Evolutionary conservation across 1,140 invertebrate genomes (phyloP).

Genomic region (Brachystomella parvula): DNA sequence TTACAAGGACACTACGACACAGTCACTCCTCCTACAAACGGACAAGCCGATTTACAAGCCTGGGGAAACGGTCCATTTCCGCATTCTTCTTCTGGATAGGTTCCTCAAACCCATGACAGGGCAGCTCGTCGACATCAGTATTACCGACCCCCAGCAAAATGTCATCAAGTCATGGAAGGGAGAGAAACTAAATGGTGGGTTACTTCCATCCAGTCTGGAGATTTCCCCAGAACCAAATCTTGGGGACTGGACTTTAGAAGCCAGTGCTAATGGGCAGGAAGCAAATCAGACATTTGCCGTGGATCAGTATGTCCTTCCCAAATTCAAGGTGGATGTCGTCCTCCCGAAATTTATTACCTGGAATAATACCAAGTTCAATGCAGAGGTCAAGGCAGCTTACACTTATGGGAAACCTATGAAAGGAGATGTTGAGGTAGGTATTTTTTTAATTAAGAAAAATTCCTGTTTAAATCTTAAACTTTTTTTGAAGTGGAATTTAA

Average conservation of each 20-base stretch:
- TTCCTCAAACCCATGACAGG: conserved; percentile 57
- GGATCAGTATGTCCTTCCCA: conserved; percentile 82
- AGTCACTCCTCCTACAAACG: conserved; percentile 80
- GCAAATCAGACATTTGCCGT: conserved; percentile 64
- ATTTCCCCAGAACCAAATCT: background rate
- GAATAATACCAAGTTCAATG: conserved; percentile 62
- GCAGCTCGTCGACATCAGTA: background rate
- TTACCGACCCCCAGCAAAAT: conserved; percentile 1
- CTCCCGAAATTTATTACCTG: conserved; percentile 70
- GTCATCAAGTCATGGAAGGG: conserved; percentile 8
- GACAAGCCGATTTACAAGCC: conserved; percentile 90
- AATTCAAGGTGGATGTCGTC: conserved; percentile 75
- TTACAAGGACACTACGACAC: background rate
- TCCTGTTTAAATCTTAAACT: no score
- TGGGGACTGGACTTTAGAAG: conserved; percentile 6
- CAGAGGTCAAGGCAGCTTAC: conserved; percentile 42
- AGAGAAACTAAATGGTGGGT: background rate
- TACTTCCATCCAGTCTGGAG: background rate
- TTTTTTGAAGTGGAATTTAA: no score
- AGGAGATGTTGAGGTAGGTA: background rate
- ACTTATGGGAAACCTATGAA: conserved; percentile 11
- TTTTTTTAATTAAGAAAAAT: no score
- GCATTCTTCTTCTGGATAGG: conserved; percentile 69
- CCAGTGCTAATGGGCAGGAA: conserved; percentile 41
- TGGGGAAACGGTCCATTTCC: conserved; percentile 69